These are phyloP conservation scores for Sarcophaga peregrina DNA, from an alignment of 1,140 invertebrate genomes.

Conservation along the genomic window DNA sequence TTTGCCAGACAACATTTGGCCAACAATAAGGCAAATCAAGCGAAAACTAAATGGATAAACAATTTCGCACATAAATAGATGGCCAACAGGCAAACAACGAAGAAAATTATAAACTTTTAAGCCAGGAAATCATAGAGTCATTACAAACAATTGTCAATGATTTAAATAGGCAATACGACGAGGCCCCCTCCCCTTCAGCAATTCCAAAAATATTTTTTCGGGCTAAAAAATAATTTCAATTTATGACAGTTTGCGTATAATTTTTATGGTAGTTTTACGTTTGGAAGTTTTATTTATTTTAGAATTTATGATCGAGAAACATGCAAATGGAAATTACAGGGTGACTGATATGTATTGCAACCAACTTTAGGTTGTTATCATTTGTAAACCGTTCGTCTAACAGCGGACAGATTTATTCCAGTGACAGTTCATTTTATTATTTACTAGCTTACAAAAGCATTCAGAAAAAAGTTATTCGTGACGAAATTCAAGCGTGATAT, in stretches of 20 bases:
- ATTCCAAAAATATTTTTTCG: no score
- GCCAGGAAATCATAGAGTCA: not conserved
- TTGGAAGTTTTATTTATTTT: not conserved
- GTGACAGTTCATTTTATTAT: no score
- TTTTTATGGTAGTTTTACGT: not conserved
- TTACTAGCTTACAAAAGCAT: no score
- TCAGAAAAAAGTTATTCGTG: no score
- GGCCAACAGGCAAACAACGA: no score
- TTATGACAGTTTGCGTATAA: slow-evolving; percentile 21
- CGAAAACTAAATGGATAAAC: not conserved
- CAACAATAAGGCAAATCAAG: not conserved
- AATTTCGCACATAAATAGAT: no score
- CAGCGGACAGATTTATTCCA: no score
- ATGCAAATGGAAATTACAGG: not conserved
- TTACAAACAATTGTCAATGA: slow-evolving; percentile 23
- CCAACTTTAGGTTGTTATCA: no score
- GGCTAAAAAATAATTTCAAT: slow-evolving; percentile 14
- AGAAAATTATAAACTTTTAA: not conserved
- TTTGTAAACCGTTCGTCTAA: no score
- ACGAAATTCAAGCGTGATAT: no score
- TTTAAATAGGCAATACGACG: not conserved
- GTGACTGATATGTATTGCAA: no score
- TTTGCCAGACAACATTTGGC: slow-evolving; percentile 7
- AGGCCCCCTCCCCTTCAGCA: no score
- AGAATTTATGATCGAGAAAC: not conserved